Evolutionary conservation across 2,888 invertebrate genomes (phyloP).

Genomic region (Pseudococcus jackbeardsleyi): DNA sequence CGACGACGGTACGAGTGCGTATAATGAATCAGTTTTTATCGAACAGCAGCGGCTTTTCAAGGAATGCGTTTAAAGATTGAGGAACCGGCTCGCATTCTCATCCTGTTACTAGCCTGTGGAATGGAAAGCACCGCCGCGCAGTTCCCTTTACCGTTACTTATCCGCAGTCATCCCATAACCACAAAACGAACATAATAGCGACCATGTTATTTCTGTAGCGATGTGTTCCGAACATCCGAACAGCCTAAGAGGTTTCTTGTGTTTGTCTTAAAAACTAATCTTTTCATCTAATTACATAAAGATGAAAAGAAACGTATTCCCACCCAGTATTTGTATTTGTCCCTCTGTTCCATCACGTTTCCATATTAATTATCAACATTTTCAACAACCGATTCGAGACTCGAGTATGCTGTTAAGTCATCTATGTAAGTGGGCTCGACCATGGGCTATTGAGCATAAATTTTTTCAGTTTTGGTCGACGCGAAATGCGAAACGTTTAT

Average conservation of each 20-base stretch:
- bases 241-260: conserved; percentile 63
- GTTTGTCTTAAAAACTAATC: conserved; percentile 56
- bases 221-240: conserved; percentile 46
- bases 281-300: conserved; percentile 60
- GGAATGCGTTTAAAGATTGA: conserved; percentile 58
- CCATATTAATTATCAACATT: conserved; percentile 16
- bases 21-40: conserved; percentile 58
- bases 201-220: conserved; percentile 59
- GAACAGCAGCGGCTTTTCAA: conserved; percentile 59
- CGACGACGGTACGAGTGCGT: background rate
- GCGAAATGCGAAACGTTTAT: too few relatives aligned
- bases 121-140: conserved; percentile 22
- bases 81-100: conserved; percentile 56
- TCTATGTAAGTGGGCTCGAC: background rate
- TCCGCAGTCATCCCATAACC: conserved; percentile 39
- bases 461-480: background rate
- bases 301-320: conserved; percentile 53
- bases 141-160: conserved; percentile 43
- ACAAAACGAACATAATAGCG: conserved; percentile 62
- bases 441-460: background rate
- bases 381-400: background rate
- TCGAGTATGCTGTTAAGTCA: too few relatives aligned
- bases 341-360: background rate
- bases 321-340: conserved; percentile 60
- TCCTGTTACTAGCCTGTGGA: conserved; percentile 25